phyloP scores from a whole-genome alignment of 2,113 vertebrate genomes.

The Pipa parva region DNA sequence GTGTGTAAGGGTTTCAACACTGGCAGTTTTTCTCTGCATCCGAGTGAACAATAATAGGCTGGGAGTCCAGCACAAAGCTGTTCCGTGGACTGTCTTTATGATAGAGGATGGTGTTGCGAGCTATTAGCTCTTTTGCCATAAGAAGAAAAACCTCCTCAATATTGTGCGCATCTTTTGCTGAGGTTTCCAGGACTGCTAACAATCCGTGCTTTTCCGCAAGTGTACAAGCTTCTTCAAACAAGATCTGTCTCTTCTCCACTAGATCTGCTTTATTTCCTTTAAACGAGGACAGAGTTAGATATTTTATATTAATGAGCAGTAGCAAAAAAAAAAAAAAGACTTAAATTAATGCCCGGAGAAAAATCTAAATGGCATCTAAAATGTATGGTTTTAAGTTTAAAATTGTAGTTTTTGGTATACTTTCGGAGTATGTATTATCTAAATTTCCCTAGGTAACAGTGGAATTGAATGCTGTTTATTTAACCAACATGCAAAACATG shows the following conservation, averaged over 20 bases:
- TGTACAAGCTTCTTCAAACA: conserved; percentile 80
- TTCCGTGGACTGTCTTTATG: conserved; percentile 49
- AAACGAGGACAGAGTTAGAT: background rate
- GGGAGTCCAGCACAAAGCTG: conserved; percentile 64
- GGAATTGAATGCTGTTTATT: too few species aligned
- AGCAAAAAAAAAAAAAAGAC: background rate
- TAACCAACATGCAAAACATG: too few species aligned
- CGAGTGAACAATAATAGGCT: conserved; percentile 54
- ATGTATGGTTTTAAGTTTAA: too few species aligned
- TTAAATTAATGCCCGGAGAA: background rate
- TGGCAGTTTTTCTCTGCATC: conserved; percentile 28
- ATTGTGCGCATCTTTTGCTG: conserved; percentile 77
- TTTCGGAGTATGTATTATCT: too few species aligned
- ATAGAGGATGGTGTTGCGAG: conserved; percentile 64
- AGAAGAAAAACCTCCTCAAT: conserved; percentile 73
- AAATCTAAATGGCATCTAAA: too few species aligned
- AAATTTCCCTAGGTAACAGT: too few species aligned
- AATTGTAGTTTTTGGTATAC: too few species aligned
- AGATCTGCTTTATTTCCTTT: conserved; percentile 90
- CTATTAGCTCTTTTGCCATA: conserved; percentile 70
- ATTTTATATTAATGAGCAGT: too few species aligned
- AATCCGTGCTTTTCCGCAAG: conserved; percentile 78
- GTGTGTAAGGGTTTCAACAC: too few species aligned
- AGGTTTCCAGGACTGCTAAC: conserved; percentile 87
- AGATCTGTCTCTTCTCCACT: conserved; percentile 71